Evolutionary conservation across 2,797 vertebrate species (phyloP).

Genomic region (Acomys russatus): DNA sequence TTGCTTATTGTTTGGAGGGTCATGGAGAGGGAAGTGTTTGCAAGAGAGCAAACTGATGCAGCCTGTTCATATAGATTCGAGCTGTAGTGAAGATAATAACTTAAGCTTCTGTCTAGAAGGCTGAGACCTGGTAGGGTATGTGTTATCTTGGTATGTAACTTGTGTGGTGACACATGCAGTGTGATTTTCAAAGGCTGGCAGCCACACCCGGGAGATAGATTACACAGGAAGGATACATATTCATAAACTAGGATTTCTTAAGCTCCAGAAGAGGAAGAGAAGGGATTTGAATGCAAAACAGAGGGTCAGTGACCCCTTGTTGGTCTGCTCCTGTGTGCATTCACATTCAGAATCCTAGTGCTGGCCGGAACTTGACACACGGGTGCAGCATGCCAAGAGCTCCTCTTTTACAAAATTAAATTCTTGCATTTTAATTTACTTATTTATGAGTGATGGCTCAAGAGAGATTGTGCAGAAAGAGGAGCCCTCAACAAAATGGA

Average conservation of each 20-base stretch:
- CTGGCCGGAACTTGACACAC: neutral
- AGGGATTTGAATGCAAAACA: constrained; percentile 30
- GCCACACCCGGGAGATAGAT: constrained; percentile 7
- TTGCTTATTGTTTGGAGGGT: constrained; percentile 59
- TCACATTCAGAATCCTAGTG: neutral
- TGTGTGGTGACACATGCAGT: constrained; percentile 37
- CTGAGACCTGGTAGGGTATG: constrained; percentile 50
- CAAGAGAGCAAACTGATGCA: constrained; percentile 44
- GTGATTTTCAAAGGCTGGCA: constrained; percentile 50
- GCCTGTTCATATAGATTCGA: constrained; percentile 54
- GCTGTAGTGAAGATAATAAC: constrained; percentile 39
- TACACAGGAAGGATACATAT: neutral
- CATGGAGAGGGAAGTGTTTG: constrained; percentile 59
- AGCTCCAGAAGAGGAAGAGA: constrained; percentile 36
- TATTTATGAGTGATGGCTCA: neutral
- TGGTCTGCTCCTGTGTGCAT: too few relatives aligned
- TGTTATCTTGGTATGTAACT: constrained; percentile 47
- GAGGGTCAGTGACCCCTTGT: neutral
- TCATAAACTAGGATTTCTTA: constrained; percentile 49
- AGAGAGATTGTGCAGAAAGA: neutral
- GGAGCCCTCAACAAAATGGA: neutral
- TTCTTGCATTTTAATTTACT: too few relatives aligned
- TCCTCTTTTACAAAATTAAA: neutral
- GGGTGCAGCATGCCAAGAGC: too few relatives aligned
- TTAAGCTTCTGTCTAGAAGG: constrained; percentile 58